These are phyloP conservation scores for Oxyruncus cristatus DNA, from an alignment of 2,113 vertebrate species.

Conservation along the genomic window DNA sequence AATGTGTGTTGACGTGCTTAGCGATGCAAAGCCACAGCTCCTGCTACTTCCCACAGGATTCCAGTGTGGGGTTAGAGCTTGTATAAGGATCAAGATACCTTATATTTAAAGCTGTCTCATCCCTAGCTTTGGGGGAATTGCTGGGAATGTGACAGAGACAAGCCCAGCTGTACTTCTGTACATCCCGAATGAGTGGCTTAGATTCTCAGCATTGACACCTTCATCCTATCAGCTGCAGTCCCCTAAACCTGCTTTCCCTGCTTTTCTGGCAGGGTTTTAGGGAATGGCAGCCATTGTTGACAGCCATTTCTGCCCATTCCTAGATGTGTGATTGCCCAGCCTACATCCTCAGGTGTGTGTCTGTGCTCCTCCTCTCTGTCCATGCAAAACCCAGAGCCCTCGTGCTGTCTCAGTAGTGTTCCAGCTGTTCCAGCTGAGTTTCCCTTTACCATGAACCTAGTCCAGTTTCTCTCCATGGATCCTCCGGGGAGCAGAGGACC, in stretches of 20 bases:
- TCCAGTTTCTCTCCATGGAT: background rate
- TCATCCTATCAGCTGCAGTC: background rate
- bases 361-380: background rate
- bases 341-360: background rate
- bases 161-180: background rate
- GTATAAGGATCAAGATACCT: background rate
- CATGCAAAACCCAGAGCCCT: background rate
- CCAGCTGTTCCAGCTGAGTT: background rate
- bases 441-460: background rate
- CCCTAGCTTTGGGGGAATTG: background rate
- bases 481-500: background rate
- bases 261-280: background rate
- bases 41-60: background rate
- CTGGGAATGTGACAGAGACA: background rate
- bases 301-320: background rate
- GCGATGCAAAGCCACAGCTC: background rate
- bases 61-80: background rate
- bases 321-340: background rate
- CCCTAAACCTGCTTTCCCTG: background rate
- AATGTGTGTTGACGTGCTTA: background rate
- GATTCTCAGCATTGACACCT: background rate
- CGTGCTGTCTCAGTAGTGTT: accelerated
- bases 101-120: background rate
- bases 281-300: background rate
- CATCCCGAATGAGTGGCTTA: background rate